These are phyloP conservation scores for Fregata magnificens DNA, from an alignment of 2,113 vertebrate genomes.

Conservation along the genomic window DNA sequence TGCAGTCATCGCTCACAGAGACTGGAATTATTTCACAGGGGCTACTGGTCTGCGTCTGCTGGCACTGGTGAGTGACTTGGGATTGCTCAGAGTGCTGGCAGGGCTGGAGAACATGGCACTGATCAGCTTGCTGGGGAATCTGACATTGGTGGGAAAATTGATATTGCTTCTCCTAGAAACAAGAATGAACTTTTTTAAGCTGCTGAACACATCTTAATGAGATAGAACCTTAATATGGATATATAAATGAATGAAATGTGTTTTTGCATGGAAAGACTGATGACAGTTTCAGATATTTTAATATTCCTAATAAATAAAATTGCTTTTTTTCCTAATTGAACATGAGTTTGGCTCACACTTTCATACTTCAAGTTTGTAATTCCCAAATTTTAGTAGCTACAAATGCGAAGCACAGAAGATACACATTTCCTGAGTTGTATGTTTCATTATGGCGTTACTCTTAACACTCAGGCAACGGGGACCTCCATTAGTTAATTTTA, in stretches of 20 bases:
- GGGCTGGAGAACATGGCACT: background rate
- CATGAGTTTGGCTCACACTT: background rate
- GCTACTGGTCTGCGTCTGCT: conserved; percentile 7
- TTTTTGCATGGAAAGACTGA: background rate
- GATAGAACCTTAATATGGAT: rapidly evolving
- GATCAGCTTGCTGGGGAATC: background rate
- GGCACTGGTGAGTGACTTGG: conserved; percentile 3
- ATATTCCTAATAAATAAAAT: background rate
- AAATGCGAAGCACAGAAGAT: background rate
- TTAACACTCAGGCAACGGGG: background rate
- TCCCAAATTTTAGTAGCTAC: background rate
- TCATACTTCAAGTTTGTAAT: background rate
- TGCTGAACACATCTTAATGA: rapidly evolving
- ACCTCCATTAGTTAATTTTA: background rate
- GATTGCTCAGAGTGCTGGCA: background rate
- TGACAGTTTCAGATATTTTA: rapidly evolving
- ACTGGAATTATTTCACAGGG: background rate
- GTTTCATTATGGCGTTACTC: background rate
- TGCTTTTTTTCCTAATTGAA: background rate
- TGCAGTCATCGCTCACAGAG: background rate
- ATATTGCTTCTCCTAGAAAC: conserved; percentile 31
- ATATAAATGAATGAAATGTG: rapidly evolving
- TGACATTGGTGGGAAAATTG: background rate
- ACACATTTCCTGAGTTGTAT: rapidly evolving
- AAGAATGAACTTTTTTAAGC: rapidly evolving